A percentile compares a stretch with the other conserved stretches of the same genome.
phyloP scores from a whole-genome alignment of 2,888 invertebrate genomes.

The Drosophila cognata region DNA sequence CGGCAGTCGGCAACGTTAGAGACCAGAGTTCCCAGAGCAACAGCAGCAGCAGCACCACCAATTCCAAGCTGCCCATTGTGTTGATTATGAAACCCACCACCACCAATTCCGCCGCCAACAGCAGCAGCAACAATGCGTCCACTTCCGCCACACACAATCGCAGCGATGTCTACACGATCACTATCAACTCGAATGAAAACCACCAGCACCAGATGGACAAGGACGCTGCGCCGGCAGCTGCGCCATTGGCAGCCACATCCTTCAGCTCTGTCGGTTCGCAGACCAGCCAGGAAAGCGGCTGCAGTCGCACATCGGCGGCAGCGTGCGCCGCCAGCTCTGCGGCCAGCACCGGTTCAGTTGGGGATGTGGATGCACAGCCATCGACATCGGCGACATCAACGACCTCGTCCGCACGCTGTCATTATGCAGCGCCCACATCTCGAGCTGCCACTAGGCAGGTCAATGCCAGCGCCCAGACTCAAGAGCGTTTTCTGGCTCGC shows the following conservation, averaged over 20 bases:
- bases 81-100: constrained; percentile 61
- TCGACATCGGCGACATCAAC: constrained; percentile 77
- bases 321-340: constrained; percentile 39
- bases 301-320: constrained; percentile 74
- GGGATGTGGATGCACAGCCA: constrained; percentile 77
- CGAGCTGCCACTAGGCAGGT: constrained; percentile 74
- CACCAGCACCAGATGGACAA: constrained; percentile 46
- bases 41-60: constrained; percentile 27
- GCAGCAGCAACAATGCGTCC: constrained; percentile 33
- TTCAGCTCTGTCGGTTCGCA: constrained; percentile 66
- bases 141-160: constrained; percentile 37
- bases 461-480: constrained; percentile 83
- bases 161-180: constrained; percentile 79
- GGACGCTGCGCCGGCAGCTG: constrained; percentile 28
- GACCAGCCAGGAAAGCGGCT: constrained; percentile 70
- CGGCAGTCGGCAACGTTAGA: constrained; percentile 44
- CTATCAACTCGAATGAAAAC: constrained; percentile 83
- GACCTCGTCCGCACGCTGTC: constrained; percentile 75
- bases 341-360: constrained; percentile 29
- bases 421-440: constrained; percentile 76
- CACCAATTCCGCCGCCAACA: constrained; percentile 15
- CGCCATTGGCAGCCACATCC: constrained; percentile 30
- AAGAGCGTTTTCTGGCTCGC: constrained; percentile 77
- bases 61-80: constrained; percentile 31
- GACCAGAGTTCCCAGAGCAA: constrained; percentile 25